These are phyloP conservation scores for Keiferia lycopersicella DNA, from an alignment of 2,888 invertebrate species.

Conservation along the genomic window DNA sequence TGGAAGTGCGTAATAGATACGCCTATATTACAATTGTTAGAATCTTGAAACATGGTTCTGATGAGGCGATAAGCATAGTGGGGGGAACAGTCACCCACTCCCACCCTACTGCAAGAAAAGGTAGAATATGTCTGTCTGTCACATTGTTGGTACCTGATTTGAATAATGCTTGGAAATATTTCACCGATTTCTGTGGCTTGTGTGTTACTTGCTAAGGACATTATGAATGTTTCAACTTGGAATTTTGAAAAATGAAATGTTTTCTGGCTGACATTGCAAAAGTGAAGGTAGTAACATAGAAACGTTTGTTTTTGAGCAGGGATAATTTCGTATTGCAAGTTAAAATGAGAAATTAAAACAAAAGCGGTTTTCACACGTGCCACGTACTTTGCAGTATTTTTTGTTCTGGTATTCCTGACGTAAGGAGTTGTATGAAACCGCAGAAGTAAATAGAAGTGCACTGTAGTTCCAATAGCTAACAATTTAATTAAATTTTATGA, in stretches of 20 bases:
- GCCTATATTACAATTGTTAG: slow-evolving; percentile 35
- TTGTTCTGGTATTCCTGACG: no score
- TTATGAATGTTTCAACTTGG: background rate
- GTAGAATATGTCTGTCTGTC: slow-evolving; percentile 14
- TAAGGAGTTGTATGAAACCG: no score
- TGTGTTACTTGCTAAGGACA: background rate
- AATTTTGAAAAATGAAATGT: background rate
- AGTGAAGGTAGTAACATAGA: no score
- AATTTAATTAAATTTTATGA: no score
- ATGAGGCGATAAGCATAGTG: slow-evolving; percentile 11
- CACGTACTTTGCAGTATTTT: no score
- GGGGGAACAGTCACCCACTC: slow-evolving; percentile 4
- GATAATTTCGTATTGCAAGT: no score
- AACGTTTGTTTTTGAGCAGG: no score
- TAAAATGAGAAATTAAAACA: no score
- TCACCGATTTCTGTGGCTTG: background rate
- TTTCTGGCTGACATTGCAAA: no score
- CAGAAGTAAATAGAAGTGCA: no score
- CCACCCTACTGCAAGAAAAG: background rate
- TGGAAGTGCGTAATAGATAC: slow-evolving; percentile 45
- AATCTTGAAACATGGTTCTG: slow-evolving; percentile 22
- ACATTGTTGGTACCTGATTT: slow-evolving; percentile 20
- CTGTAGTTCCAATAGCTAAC: no score
- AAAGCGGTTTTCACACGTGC: no score
- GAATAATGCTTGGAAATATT: slow-evolving; percentile 21